These are phyloP conservation scores for Ooceraea biroi DNA, from an alignment of 1,140 invertebrate genomes.

Conservation along the genomic window DNA sequence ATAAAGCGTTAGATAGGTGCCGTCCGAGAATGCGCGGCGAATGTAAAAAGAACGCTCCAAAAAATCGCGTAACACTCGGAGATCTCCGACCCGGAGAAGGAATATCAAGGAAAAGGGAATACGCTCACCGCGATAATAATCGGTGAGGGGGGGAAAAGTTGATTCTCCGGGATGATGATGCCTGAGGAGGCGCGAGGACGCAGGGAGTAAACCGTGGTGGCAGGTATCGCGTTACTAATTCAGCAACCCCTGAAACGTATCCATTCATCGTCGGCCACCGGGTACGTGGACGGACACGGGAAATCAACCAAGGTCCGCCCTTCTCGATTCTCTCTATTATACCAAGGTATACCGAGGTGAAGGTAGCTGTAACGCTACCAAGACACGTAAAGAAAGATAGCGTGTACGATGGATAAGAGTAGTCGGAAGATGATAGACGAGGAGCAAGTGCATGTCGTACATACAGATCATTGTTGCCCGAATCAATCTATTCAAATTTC, in stretches of 20 bases:
- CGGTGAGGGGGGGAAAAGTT: constrained; percentile 26
- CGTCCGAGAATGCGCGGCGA: constrained; percentile 40
- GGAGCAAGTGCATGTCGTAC: neutral
- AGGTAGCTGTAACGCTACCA: constrained; percentile 16
- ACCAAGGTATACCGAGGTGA: constrained; percentile 41
- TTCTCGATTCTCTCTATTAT: constrained; percentile 58
- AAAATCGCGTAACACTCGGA: constrained; percentile 1
- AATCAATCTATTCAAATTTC: too few species aligned
- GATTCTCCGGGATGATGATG: constrained; percentile 34
- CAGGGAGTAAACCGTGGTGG: constrained; percentile 65
- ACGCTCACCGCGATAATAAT: constrained; percentile 20
- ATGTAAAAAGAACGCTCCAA: constrained; percentile 35
- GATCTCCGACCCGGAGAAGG: neutral
- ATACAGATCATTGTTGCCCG: neutral
- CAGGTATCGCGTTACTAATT: constrained; percentile 80
- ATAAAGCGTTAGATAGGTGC: constrained; percentile 12
- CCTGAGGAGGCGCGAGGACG: constrained; percentile 39
- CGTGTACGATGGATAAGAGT: neutral
- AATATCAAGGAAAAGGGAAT: constrained; percentile 31
- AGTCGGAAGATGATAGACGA: constrained; percentile 1
- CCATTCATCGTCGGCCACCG: constrained; percentile 77
- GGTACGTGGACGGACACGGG: constrained; percentile 58
- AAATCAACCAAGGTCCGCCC: constrained; percentile 51
- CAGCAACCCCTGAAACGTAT: constrained; percentile 77
- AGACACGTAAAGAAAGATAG: constrained; percentile 12